Conservation (phyloP, 1,140 invertebrate species). For the Pseudomyrmex dendroicus region DNA sequence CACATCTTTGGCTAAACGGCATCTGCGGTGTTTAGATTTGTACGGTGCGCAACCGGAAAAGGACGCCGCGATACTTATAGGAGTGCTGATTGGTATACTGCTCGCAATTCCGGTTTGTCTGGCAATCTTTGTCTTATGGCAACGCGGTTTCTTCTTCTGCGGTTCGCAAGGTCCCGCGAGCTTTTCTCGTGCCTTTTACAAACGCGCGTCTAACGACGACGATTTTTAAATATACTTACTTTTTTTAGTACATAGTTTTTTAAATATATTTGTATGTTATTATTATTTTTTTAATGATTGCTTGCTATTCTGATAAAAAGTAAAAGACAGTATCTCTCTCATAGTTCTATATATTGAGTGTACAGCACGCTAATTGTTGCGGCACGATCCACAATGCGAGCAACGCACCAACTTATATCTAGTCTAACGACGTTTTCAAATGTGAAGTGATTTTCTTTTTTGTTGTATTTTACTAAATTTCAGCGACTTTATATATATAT, state of each 20-base stretch:
- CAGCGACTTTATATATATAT: too few relatives aligned
- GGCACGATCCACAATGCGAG: neutral
- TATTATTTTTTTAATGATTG: neutral
- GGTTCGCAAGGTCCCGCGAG: constrained; percentile 85
- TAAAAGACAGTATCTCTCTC: too few relatives aligned
- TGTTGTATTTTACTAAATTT: too few relatives aligned
- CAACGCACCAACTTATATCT: neutral
- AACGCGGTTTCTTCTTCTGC: constrained; percentile 86
- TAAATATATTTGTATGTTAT: neutral
- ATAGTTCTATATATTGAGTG: too few relatives aligned
- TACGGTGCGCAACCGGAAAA: constrained; percentile 87
- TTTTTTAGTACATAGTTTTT: neutral
- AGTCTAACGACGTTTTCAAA: neutral
- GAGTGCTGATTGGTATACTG: constrained; percentile 88
- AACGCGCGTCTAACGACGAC: constrained; percentile 85
- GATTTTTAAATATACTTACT: constrained; percentile 63
- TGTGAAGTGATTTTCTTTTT: too few relatives aligned
- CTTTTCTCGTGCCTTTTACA: constrained; percentile 90
- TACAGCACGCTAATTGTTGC: neutral
- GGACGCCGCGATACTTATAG: constrained; percentile 88
- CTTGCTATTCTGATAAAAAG: neutral
- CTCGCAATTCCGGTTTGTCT: constrained; percentile 88
- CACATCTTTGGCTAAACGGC: constrained; percentile 69
- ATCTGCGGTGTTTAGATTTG: constrained; percentile 87
- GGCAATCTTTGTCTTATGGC: constrained; percentile 86